Percentiles rank a stretch among this genome's conserved stretches.
These are phyloP conservation scores for Protobothrops flavoviridis DNA, from an alignment of 2,113 vertebrate genomes.

Conservation along the genomic window DNA sequence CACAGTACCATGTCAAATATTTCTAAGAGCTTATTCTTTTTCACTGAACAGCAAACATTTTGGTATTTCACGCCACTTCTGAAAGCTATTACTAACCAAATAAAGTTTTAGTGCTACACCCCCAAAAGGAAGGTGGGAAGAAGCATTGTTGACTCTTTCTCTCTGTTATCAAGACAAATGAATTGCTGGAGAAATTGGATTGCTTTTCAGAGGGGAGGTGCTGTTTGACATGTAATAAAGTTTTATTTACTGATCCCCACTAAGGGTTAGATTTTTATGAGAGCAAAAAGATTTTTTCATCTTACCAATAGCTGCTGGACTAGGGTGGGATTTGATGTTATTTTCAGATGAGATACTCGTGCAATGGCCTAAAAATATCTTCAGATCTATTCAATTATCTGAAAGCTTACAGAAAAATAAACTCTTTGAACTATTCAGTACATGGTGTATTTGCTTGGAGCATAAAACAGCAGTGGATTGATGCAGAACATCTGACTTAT, in stretches of 20 bases:
- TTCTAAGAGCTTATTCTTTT: not conserved
- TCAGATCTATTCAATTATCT: not conserved
- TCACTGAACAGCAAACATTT: fast-evolving
- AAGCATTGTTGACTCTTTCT: not conserved
- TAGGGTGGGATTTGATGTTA: not conserved
- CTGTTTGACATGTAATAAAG: not conserved
- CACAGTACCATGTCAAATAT: not conserved
- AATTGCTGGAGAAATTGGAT: not conserved
- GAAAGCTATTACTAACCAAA: constrained; percentile 13
- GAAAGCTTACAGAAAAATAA: not conserved
- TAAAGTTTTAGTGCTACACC: constrained; percentile 4
- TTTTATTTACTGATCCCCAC: not conserved
- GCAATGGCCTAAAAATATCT: not conserved
- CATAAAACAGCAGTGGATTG: not conserved
- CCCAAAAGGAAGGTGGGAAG: not conserved
- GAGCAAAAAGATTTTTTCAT: not conserved
- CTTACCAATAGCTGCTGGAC: not conserved
- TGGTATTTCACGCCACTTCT: not conserved
- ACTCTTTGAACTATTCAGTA: not conserved
- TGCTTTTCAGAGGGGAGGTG: not conserved
- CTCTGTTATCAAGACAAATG: not conserved
- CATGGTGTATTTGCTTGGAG: not conserved
- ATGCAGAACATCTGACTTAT: not conserved
- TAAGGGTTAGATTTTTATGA: not conserved
- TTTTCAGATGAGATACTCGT: not conserved